Base-by-base conservation (phyloP, 2,113 vertebrate genomes). In the Stigmatopora nigra region DNA sequence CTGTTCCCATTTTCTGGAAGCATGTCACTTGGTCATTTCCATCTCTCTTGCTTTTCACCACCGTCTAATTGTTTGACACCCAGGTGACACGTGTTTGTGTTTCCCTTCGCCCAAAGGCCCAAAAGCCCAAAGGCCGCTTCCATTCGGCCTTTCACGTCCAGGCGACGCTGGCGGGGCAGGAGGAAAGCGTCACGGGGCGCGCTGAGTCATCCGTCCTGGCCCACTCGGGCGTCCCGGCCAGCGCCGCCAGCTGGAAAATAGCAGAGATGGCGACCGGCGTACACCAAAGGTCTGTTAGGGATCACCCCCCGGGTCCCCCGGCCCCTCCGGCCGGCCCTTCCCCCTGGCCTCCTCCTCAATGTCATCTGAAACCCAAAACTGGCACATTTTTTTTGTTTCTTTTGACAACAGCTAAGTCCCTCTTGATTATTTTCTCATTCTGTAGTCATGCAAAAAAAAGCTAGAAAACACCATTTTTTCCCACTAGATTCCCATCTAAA, bases 121-220 rank as follows among this genome's bases (percentile, higher is more conserved):
- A n/a, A n/a, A n/a, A n/a, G n/a, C n/a, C n/a, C n/a, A n/a, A n/a
- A n/a, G n/a, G 77, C 31, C 49, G 72, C 78, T 85, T 88, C 85
- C 85, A 84, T 88, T 86, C 86, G 78, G 75, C 74, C 71, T 88
- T 80, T 87, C 78, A 81, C 82, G 79, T n/a, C 14, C n/a, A 78
- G 76, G 73, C 76, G 65, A 73, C 70, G 83, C 67, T 75, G 60
- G 59, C 65, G 69, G 41, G 70, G 56, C 74, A 82, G 76, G 73
- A 82, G 78, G 70, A 75, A 74, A 62, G 69, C 80, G 74, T 84
- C 73, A 78, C n/a, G 62, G 59, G 63, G 52, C 6, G 17, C 6
- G 7, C 17, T 69, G 77, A 76, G 71, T 88, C 62, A 65, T 67
- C 63, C 70, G 63, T 67, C 31, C 15, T 8, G 48, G 7, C 5